Evolutionary conservation across 2,113 vertebrate genomes (phyloP), one percentile per base, ranked within the genome.

Genomic region (Upupa epops): DNA sequence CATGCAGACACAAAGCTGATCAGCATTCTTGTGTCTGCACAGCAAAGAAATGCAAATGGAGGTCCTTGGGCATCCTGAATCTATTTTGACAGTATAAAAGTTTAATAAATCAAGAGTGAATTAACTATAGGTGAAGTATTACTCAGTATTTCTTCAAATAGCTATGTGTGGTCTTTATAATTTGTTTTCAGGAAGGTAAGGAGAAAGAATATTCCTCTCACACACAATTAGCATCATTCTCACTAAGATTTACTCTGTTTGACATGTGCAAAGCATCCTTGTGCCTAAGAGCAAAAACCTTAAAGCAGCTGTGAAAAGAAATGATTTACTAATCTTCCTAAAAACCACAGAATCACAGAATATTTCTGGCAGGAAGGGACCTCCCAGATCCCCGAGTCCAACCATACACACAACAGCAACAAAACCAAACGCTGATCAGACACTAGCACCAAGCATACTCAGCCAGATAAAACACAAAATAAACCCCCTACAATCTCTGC

Each of bases 281-380:
- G 71, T 64, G 32, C 29, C 72, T 95, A 76, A 60, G 36, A 93
- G 78, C 48, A 92, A 96, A 94, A 81, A 52, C 29, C 79, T 96
- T 93, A 52, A 93, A 89, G 40, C 75, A 91, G 29, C 52, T 90
- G 29, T 34, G 59, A 59, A 93, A 89, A 95, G 92, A 54, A 87
- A 83, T 11, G 6, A 92, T 36, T 92, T 94, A 89, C 71, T 91
- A 93, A 92, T 92, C 80, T 56, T 69, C 55, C 42, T 95, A 90
- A 91, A 87, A 91, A 46, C 29, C 40, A 42, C 40, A 42, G 40
- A 42, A 42, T 42, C 40, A 42, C 40, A n/a, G n/a, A n/a, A n/a
- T n/a, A n/a, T n/a, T n/a, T n/a, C n/a, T n/a, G n/a, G n/a, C n/a
- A n/a, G n/a, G n/a, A n/a, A n/a, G n/a, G n/a, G n/a, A n/a, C n/a